These are phyloP conservation scores for Ptychochromis oligacanthus DNA, from an alignment of 2,113 vertebrate species.

Conservation along the genomic window DNA sequence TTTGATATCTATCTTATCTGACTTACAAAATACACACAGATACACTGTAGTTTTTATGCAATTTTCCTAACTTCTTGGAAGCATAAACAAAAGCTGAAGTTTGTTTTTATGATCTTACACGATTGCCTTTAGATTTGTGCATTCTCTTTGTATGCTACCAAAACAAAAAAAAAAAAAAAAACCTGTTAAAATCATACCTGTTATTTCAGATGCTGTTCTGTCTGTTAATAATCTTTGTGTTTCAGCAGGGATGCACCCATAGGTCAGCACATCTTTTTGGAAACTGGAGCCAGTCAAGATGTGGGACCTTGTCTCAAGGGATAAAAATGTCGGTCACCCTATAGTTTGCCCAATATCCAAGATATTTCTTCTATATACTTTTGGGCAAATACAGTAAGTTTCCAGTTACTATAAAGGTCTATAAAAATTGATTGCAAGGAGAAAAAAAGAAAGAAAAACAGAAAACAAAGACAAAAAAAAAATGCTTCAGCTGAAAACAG, in stretches of 20 bases:
- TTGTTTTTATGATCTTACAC: not conserved
- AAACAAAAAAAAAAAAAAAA: no score
- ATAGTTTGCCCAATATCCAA: no score
- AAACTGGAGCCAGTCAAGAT: no score
- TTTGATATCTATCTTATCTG: not conserved
- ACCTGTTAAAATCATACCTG: not conserved
- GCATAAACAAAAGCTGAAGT: not conserved
- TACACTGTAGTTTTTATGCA: not conserved
- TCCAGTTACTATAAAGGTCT: not conserved
- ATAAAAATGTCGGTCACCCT: no score
- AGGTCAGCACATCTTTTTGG: no score
- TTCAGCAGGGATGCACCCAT: not conserved
- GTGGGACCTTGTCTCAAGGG: no score
- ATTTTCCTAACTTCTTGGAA: not conserved
- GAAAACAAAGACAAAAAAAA: no score
- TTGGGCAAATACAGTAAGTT: not conserved
- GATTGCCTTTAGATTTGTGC: not conserved
- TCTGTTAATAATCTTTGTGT: not conserved
- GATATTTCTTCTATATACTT: not conserved
- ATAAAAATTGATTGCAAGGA: no score
- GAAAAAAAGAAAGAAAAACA: no score
- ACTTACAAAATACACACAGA: not conserved
- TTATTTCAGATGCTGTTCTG: not conserved
- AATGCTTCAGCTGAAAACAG: not conserved
- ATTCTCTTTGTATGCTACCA: not conserved